Evolutionary conservation across 2,113 vertebrate genomes (phyloP), one percentile per base, ranked within the genome.

Genomic region (Rhabdomys dilectus): DNA sequence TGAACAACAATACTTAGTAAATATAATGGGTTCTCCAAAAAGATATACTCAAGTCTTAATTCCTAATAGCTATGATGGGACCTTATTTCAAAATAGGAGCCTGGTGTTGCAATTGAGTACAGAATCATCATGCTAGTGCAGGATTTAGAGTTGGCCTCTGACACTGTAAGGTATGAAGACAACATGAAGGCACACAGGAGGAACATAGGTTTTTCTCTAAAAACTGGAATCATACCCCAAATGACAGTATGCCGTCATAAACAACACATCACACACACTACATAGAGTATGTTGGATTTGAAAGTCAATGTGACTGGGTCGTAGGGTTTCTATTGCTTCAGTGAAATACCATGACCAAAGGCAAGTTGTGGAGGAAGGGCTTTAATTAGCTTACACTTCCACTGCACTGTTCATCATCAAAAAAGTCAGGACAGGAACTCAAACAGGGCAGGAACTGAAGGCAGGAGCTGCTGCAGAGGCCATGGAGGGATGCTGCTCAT

Each of bases 111-210:
- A 24, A 70, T 70, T 77, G 36, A 73, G 29, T 29, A 56, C 78
- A 77, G 70, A 5, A 31, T 84, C 51, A 42, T 77, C 17, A 62
- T 34, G 51, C 11, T 39, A 60, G 48, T 22, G 42, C 5, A 21
- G 9, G 62, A 90, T 84, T 85, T 86, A 85, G 48, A 60, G 48
- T 21, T 7, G 60, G 7, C 21, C 12, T 21, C 64, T 84, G n/a
- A 13, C 19, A 7, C 84, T 93, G 12, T 60, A 53, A 26, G 29
- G 70, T 24, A 3, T 42, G 45, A 29, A 77, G 39, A 62, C 16
- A 34, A 48, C 5, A 34, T 1, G 39, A 22, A 70, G 26, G 17
- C 3, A n/a, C 2, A 34, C 5, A 42, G 2, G 12, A 10, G 10
- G 0, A 26, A 7, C 16, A 26, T 17, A 3, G 31, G 39, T 62